phyloP scores from a whole-genome alignment of 2,888 invertebrate species.

The Bhutanitis thaidina region DNA sequence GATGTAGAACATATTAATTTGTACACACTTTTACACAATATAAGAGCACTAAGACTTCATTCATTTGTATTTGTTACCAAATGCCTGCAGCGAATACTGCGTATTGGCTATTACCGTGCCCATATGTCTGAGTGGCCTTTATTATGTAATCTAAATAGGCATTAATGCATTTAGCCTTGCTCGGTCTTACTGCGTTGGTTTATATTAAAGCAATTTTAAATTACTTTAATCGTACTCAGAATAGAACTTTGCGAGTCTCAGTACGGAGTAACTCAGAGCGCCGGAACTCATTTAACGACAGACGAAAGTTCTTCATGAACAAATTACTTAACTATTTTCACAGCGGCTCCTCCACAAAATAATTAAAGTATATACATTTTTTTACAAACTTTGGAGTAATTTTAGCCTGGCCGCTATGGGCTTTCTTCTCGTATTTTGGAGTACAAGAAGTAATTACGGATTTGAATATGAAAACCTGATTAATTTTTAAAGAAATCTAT shows the following conservation, averaged over 20 bases:
- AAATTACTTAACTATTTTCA: neutral
- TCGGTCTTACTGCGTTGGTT: slow-evolving; percentile 7
- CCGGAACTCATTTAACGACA: neutral
- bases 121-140: slow-evolving; percentile 16
- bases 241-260: neutral
- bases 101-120: neutral
- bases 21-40: too few species aligned
- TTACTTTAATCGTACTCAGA: slow-evolving; percentile 6
- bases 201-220: slow-evolving; percentile 14
- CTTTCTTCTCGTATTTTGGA: too few species aligned
- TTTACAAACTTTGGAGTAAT: neutral
- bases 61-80: neutral
- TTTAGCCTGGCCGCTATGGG: neutral
- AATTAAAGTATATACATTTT: neutral
- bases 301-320: neutral
- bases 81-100: neutral
- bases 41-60: neutral
- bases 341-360: neutral
- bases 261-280: neutral
- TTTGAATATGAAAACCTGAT: too few species aligned
- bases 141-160: slow-evolving; percentile 16
- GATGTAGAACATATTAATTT: too few species aligned
- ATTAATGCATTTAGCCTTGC: slow-evolving; percentile 20
- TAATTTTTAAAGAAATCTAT: too few species aligned
- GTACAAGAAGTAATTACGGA: too few species aligned